Conservation (phyloP, 1,140 invertebrate species). For the Heliconius himera region DNA sequence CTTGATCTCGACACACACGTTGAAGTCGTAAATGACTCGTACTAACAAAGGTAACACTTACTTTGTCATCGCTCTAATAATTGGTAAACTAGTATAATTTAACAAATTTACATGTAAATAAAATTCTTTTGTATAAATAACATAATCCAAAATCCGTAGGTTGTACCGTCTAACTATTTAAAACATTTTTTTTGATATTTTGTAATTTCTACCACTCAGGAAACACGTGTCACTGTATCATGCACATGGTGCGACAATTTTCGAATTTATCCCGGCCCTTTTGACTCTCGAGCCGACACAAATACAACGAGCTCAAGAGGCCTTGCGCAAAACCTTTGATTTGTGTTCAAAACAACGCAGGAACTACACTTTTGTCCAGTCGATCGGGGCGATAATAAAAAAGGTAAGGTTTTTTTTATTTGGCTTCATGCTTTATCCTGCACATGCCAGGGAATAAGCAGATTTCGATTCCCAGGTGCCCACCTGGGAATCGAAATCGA, state of each 20-base stretch:
- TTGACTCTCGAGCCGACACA: conserved; percentile 94
- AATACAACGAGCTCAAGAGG: conserved; percentile 87
- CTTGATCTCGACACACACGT: too few species aligned
- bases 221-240: conserved; percentile 94
- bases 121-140: too few species aligned
- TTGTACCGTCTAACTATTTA: too few species aligned
- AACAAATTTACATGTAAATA: too few species aligned
- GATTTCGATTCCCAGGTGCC: too few species aligned
- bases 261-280: conserved; percentile 95
- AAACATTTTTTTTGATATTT: background rate
- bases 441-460: too few species aligned
- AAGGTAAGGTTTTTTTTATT: conserved; percentile 60
- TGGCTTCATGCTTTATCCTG: too few species aligned
- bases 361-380: conserved; percentile 88
- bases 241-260: conserved; percentile 93
- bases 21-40: too few species aligned
- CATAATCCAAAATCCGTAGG: too few species aligned
- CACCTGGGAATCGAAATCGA: too few species aligned
- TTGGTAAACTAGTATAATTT: too few species aligned
- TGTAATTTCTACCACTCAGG: conserved; percentile 71
- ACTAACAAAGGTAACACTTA: background rate
- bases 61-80: background rate
- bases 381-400: conserved; percentile 91
- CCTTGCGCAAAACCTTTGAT: conserved; percentile 88
- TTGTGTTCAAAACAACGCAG: conserved; percentile 89